These are phyloP conservation scores for Orbicella faveolata DNA, from an alignment of 64 coral and sea anemone species.

Conservation along the genomic window DNA sequence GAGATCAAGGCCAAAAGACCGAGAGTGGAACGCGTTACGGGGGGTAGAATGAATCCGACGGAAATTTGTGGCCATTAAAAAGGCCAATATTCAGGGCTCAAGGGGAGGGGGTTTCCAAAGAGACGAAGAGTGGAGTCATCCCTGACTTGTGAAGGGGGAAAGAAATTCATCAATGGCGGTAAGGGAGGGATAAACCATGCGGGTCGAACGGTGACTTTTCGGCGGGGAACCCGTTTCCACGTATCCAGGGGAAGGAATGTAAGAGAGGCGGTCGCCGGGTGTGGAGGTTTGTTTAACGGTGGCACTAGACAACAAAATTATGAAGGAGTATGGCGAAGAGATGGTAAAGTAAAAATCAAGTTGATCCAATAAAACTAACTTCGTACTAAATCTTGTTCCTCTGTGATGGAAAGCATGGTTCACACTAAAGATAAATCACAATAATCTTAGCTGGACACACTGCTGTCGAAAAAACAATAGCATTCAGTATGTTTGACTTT, in stretches of 20 bases:
- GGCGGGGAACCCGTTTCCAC: slow-evolving; percentile 51
- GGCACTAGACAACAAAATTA: slow-evolving; percentile 46
- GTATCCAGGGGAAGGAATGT: slow-evolving; percentile 47
- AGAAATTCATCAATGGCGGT: slow-evolving; percentile 60
- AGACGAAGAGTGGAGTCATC: slow-evolving; percentile 11
- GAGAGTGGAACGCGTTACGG: slow-evolving; percentile 70
- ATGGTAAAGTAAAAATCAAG: slow-evolving; percentile 60
- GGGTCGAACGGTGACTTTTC: slow-evolving; percentile 49
- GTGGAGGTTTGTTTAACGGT: slow-evolving; percentile 71
- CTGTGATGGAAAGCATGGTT: too few species aligned
- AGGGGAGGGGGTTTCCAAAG: slow-evolving; percentile 40
- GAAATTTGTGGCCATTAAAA: background rate
- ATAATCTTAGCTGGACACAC: too few species aligned
- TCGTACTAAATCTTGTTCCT: too few species aligned
- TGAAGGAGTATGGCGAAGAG: slow-evolving; percentile 36
- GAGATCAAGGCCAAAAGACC: slow-evolving; percentile 62
- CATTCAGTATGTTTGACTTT: too few species aligned
- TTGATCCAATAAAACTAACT: background rate
- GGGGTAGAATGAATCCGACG: slow-evolving; percentile 43
- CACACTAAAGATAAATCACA: too few species aligned
- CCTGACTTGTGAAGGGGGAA: background rate
- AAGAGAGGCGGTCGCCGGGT: slow-evolving; percentile 44
- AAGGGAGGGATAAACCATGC: slow-evolving; percentile 16
- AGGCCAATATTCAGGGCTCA: background rate
- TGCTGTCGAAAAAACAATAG: too few species aligned